Conservation (phyloP, 1,140 invertebrate species). For the Euglossa dilemma region DNA sequence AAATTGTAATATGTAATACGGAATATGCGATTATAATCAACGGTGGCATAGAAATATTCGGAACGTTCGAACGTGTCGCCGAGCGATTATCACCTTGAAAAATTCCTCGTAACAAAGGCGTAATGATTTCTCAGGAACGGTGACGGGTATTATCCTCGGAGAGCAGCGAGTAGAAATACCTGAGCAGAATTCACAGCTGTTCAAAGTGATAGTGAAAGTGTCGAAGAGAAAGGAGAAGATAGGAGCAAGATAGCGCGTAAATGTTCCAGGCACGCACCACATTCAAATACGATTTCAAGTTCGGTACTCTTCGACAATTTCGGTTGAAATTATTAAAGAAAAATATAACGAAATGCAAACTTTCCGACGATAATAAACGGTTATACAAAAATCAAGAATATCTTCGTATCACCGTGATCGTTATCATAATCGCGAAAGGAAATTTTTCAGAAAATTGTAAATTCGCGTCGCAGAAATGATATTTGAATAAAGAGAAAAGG, state of each 20-base stretch:
- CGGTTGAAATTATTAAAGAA: too few species aligned
- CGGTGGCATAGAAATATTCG: neutral
- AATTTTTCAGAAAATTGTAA: too few species aligned
- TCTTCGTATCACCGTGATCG: too few species aligned
- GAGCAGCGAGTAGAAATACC: neutral
- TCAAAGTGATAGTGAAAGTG: conserved; percentile 51
- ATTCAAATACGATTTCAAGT: neutral
- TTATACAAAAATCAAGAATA: too few species aligned
- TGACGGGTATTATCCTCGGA: neutral
- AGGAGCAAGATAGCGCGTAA: conserved; percentile 35
- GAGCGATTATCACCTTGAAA: neutral
- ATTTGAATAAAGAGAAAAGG: neutral
- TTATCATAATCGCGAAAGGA: too few species aligned
- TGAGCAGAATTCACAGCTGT: neutral
- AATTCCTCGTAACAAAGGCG: neutral
- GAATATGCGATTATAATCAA: too few species aligned
- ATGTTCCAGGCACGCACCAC: conserved; percentile 23
- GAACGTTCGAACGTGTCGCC: neutral
- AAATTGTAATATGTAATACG: too few species aligned
- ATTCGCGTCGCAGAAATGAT: neutral
- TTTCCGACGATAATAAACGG: too few species aligned
- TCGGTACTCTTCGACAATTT: neutral
- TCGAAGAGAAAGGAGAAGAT: conserved; percentile 51
- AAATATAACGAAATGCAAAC: too few species aligned
- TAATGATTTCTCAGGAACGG: neutral